phyloP scores from a whole-genome alignment of 2,113 vertebrate species.

The Rhea americana region DNA sequence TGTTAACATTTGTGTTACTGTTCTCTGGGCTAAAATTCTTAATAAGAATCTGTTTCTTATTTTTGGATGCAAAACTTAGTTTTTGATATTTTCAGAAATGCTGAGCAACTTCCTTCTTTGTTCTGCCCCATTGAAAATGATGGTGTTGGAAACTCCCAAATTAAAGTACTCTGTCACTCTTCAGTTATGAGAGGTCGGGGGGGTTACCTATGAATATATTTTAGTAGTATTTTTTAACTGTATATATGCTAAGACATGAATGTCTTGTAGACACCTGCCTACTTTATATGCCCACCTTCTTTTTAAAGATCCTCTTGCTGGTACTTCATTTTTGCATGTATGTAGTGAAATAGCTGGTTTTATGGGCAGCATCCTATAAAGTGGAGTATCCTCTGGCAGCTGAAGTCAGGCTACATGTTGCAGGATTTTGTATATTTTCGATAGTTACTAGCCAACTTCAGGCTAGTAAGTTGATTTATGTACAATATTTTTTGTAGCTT shows the following conservation, averaged over 20 bases:
- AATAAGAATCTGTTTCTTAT: background rate
- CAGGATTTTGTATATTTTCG: background rate
- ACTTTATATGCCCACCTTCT: background rate
- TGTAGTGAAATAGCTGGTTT: background rate
- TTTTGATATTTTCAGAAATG: conserved; percentile 40
- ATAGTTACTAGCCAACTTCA: background rate
- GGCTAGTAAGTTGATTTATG: background rate
- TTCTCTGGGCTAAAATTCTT: conserved; percentile 9
- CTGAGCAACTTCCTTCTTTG: conserved; percentile 43
- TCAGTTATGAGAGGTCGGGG: background rate
- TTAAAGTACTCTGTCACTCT: background rate
- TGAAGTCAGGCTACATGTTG: background rate
- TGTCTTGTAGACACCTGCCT: background rate
- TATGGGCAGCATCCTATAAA: background rate
- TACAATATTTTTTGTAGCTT: background rate
- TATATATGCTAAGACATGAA: background rate
- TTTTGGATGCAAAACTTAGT: conserved; percentile 40
- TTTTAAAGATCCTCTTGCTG: background rate
- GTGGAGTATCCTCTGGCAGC: background rate
- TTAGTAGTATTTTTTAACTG: background rate
- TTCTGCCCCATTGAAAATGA: conserved; percentile 1
- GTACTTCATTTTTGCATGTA: background rate
- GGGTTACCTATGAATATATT: background rate
- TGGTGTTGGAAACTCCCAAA: background rate
- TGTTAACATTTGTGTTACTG: conserved; percentile 10